A percentile compares a stretch with the other conserved stretches of the same genome.
phyloP scores from a whole-genome alignment of 2,888 invertebrate species.

The Cepaea hortensis region DNA sequence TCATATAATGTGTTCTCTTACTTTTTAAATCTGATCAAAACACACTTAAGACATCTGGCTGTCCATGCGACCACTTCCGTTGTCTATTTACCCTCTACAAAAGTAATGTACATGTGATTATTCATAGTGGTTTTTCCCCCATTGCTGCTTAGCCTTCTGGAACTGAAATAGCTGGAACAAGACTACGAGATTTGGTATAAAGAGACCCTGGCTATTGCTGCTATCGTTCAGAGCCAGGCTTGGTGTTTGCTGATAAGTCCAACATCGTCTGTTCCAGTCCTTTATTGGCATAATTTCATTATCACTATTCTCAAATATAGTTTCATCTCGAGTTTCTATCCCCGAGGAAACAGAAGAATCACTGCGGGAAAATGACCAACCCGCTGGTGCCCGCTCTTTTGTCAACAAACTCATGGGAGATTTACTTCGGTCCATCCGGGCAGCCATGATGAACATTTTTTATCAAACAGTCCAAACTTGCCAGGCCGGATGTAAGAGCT shows the following conservation, averaged over 20 bases:
- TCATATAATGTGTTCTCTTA: no score
- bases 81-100: no score
- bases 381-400: not conserved
- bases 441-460: not conserved
- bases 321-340: not conserved
- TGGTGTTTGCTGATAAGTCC: not conserved
- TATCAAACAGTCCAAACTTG: not conserved
- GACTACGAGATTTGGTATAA: not conserved
- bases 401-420: not conserved
- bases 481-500: not conserved
- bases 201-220: not conserved
- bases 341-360: not conserved
- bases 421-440: not conserved
- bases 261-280: not conserved
- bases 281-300: slow-evolving; percentile 2
- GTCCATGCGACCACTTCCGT: no score
- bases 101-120: no score
- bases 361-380: not conserved
- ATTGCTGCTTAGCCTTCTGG: no score
- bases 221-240: not conserved
- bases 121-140: no score
- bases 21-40: no score
- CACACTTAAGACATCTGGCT: no score
- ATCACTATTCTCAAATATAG: not conserved
- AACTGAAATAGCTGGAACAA: not conserved